Evolutionary conservation across 2,888 invertebrate genomes (phyloP).

Genomic region (Lypha dubia): DNA sequence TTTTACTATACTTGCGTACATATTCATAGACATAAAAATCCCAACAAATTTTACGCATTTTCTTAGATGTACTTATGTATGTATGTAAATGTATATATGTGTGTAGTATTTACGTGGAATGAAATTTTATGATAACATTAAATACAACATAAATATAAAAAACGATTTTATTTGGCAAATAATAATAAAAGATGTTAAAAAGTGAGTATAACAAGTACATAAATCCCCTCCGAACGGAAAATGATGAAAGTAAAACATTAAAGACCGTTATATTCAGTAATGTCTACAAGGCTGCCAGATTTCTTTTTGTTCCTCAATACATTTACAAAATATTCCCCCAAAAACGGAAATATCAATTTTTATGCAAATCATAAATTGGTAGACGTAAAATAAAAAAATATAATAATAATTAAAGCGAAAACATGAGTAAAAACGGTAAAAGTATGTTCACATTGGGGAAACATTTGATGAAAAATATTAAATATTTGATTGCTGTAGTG

Average conservation of each 20-base stretch:
- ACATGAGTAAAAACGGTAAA: too few species aligned
- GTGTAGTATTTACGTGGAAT: neutral
- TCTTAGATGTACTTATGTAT: neutral
- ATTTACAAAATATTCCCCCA: too few species aligned
- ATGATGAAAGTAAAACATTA: neutral
- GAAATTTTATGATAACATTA: neutral
- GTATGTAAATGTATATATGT: neutral
- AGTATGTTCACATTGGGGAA: too few species aligned
- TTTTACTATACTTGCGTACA: neutral
- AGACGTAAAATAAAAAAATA: too few species aligned
- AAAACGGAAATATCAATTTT: too few species aligned
- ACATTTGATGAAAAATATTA: too few species aligned
- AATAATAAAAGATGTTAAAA: constrained; percentile 3
- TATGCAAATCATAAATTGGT: too few species aligned
- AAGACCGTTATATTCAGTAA: neutral
- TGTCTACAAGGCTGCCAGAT: too few species aligned
- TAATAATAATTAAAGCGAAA: too few species aligned
- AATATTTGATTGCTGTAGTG: too few species aligned
- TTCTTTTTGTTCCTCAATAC: too few species aligned
- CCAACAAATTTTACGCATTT: too few species aligned
- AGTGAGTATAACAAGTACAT: constrained; percentile 16
- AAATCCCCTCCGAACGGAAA: neutral
- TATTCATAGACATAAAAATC: neutral
- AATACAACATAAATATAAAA: constrained; percentile 23
- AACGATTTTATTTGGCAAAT: constrained; percentile 15